Evolutionary conservation across 2,888 invertebrate genomes (phyloP), one percentile per base, ranked within the genome.

Genomic region (Caradrina kadenii): DNA sequence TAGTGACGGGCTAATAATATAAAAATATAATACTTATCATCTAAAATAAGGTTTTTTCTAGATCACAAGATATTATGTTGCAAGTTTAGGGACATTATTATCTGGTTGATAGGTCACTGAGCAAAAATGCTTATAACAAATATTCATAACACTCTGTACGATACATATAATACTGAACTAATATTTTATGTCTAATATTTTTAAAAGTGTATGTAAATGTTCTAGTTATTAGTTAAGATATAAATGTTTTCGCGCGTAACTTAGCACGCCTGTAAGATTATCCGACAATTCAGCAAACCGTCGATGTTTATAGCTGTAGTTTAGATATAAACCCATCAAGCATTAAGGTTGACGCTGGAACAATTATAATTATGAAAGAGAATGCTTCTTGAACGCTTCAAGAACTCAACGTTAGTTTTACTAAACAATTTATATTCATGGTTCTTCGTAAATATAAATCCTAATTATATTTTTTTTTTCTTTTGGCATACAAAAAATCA

Each of bases 281-380:
- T 80, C 82, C 77, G 71, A 83, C 80, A 86, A 88, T 91, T 94
- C 94, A 94, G 94, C 74, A 90, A 94, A 90, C 94, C 95, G 95
- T 96, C 95, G 89, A 92, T 90, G 89, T 92, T 77, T 87, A 93
- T 71, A 94, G 93, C 73, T 84, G 77, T 93, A 94, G 89, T 79
- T 84, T 84, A 83, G 77, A 73, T 77, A 76, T 81, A 79, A 75
- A 83, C 77, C 81, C 81, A 87, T 85, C 78, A 82, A 89, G 90
- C 91, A 91, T 86, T 87, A 91, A 90, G 95, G 95, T 96, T 96
- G 95, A 95, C 77, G 89, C 94, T 93, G 96, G 96, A 95, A 95
- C 96, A 96, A 95, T 88, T 90, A 75, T 89, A 90, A 78, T 83
- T 76, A 82, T 73, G 64, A 74, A 77, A 61, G 19, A 53, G 73